Evolutionary conservation across 2,113 vertebrate genomes (phyloP), one percentile per base, ranked within the genome.

Genomic region (Empidonax traillii): DNA sequence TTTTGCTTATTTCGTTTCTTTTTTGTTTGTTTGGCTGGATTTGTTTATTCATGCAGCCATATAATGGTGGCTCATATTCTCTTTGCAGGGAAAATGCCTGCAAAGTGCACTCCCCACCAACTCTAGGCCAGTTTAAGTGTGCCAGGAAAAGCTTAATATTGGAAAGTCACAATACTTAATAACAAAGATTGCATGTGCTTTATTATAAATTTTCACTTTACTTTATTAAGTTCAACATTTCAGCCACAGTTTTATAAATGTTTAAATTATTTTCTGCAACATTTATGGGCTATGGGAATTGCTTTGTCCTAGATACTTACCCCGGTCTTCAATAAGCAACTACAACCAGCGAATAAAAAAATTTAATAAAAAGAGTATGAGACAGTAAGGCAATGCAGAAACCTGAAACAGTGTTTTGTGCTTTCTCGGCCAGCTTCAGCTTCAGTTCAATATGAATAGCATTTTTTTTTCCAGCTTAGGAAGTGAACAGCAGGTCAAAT

Each of bases 401-500:
- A 31, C 8, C 7, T 41, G 27, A 68, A 94, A 55, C 51, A 85
- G 75, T 76, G n/a, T 71, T 89, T 96, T 83, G 20, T 78, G 35
- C 77, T 85, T 94, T 94, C 89, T 87, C 67, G 77, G 44, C 39
- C 72, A 82, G 62, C 59, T 77, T 97, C 84, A 86, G 75, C 76
- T 61, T 87, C 65, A 58, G 23, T 95, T 88, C 86, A 81, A 24
- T 25, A 65, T 39, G 82, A 91, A 79, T 88, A 82, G 77, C n/a
- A 47, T 84, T 92, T 90, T 96, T 96, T 86, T 71, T 86, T 93
- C 74, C 63, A 67, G 85, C 18, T 83, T 94, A 76, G 83, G 96
- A 92, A 94, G 92, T 78, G 83, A 91, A 92, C 88, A 94, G 81
- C 85, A 93, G 93, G 95, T 96, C 91, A 96, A 81, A 79, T 59